Evolutionary conservation across 2,113 vertebrate genomes (phyloP).

Genomic region (Girardinichthys multiradiatus): DNA sequence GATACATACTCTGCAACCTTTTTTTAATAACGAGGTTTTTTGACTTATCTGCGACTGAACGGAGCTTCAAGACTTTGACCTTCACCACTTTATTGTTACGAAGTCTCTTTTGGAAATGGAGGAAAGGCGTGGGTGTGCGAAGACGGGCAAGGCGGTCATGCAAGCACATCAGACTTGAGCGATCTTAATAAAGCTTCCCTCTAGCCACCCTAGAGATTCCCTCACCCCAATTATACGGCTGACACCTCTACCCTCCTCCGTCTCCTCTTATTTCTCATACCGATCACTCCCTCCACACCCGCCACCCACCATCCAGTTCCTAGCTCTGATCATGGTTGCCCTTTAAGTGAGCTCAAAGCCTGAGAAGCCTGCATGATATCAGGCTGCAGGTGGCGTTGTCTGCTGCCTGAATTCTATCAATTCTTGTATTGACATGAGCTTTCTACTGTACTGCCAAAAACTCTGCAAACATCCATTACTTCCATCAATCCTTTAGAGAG

Average conservation of each 20-base stretch:
- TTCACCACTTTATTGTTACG: slow-evolving; percentile 70
- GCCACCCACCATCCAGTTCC: slow-evolving; percentile 22
- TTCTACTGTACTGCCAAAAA: slow-evolving; percentile 1
- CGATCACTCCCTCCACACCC: background rate
- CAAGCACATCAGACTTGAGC: slow-evolving; percentile 62
- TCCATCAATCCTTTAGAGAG: background rate
- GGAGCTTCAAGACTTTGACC: slow-evolving; percentile 65
- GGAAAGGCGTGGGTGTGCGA: slow-evolving; percentile 54
- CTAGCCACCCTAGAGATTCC: slow-evolving; percentile 74
- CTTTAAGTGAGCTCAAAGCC: slow-evolving; percentile 38
- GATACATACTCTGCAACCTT: slow-evolving; percentile 31
- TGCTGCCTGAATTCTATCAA: slow-evolving; percentile 20
- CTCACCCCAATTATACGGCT: slow-evolving; percentile 80
- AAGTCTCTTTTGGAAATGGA: slow-evolving; percentile 61
- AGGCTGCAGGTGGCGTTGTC: slow-evolving; percentile 34
- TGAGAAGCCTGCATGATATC: slow-evolving; percentile 36
- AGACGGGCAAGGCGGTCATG: slow-evolving; percentile 48
- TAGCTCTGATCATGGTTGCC: slow-evolving; percentile 47
- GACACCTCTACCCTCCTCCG: slow-evolving; percentile 71
- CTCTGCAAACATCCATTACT: background rate
- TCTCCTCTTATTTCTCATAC: slow-evolving; percentile 47
- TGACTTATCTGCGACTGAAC: slow-evolving; percentile 63
- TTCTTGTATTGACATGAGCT: slow-evolving; percentile 15
- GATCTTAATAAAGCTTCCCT: slow-evolving; percentile 77
- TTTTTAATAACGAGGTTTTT: slow-evolving; percentile 61